Evolutionary conservation across 2,797 vertebrate genomes (phyloP).

Genomic region (Vultur gryphus): DNA sequence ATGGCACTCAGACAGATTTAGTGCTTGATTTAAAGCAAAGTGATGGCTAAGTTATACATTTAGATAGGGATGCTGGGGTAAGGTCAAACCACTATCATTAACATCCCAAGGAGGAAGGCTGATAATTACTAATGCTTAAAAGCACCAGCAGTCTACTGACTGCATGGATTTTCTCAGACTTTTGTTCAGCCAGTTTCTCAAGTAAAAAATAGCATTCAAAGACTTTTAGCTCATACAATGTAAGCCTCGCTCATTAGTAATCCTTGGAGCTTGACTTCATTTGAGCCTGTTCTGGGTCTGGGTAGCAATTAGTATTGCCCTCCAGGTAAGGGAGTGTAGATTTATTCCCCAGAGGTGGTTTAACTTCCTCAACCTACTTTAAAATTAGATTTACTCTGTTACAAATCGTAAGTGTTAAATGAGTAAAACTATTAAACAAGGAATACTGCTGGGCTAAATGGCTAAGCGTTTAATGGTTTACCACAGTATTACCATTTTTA

Average conservation of each 20-base stretch:
- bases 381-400: constrained; percentile 76
- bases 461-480: constrained; percentile 72
- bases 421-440: constrained; percentile 75
- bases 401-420: constrained; percentile 74
- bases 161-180: constrained; percentile 1
- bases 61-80: constrained; percentile 48
- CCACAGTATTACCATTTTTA: constrained; percentile 75
- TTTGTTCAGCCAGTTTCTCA: constrained; percentile 9
- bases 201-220: constrained; percentile 45
- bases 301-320: constrained; percentile 62
- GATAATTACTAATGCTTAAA: constrained; percentile 37
- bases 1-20: constrained; percentile 23
- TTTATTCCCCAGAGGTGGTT: constrained; percentile 60
- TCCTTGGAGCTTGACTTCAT: constrained; percentile 65
- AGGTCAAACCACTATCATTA: constrained; percentile 66
- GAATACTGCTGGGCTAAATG: constrained; percentile 76
- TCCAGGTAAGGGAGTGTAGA: constrained; percentile 48
- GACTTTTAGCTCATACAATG: constrained; percentile 53
- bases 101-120: constrained; percentile 52
- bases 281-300: constrained; percentile 48
- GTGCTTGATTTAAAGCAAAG: constrained; percentile 43
- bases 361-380: constrained; percentile 69
- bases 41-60: constrained; percentile 39
- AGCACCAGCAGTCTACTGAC: not conserved
- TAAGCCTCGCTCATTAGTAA: constrained; percentile 59